phyloP scores from a whole-genome alignment of 1,140 invertebrate genomes.

The Belonocnema kinseyi region DNA sequence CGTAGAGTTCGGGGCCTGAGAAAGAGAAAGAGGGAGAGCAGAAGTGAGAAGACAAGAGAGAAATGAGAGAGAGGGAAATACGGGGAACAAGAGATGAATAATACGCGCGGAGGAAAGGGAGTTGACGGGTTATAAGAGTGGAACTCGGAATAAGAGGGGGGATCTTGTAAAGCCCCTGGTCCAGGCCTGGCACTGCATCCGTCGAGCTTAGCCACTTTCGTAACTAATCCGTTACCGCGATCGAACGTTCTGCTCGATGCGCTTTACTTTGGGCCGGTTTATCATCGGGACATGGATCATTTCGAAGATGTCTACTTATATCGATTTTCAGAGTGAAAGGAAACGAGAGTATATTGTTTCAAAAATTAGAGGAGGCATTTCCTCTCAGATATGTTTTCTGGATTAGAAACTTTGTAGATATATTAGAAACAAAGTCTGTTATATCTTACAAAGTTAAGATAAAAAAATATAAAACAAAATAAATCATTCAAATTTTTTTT shows the following conservation, averaged over 20 bases:
- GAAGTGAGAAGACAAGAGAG: conserved; percentile 40
- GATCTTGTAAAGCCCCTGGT: conserved; percentile 42
- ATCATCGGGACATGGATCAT: background rate
- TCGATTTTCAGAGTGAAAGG: background rate
- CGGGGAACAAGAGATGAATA: conserved; percentile 68
- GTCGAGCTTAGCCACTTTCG: conserved; percentile 55
- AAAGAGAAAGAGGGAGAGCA: conserved; percentile 45
- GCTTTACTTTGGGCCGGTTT: conserved; percentile 43
- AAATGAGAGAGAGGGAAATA: conserved; percentile 50
- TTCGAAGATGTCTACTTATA: background rate
- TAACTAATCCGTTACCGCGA: conserved; percentile 68
- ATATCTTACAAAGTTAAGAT: too few species aligned
- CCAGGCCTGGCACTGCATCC: conserved; percentile 46
- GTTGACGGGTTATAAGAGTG: conserved; percentile 36
- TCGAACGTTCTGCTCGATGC: conserved; percentile 50
- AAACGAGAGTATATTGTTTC: background rate
- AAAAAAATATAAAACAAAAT: too few species aligned
- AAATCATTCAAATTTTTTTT: too few species aligned
- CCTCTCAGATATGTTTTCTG: too few species aligned
- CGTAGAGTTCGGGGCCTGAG: conserved; percentile 38
- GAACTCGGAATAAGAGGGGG: conserved; percentile 39
- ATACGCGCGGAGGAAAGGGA: conserved; percentile 63
- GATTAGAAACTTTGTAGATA: too few species aligned
- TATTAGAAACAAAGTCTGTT: too few species aligned
- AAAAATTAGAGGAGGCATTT: too few species aligned